These are phyloP conservation scores for Drosophila rubida DNA, from an alignment of 2,888 invertebrate species.

Conservation along the genomic window DNA sequence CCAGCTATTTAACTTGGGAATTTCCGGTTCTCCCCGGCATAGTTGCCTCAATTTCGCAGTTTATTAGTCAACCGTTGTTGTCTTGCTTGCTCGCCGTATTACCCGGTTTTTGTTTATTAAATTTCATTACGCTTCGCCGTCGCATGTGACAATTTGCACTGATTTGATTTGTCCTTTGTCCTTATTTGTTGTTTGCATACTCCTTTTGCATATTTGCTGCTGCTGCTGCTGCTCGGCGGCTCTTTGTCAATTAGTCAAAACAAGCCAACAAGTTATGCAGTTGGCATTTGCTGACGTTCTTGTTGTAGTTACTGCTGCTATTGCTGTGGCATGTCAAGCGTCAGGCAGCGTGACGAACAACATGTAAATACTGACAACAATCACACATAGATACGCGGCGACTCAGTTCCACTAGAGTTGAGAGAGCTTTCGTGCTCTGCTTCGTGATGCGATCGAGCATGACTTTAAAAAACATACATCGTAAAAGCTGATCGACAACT, in stretches of 20 bases:
- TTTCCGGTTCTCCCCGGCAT: background rate
- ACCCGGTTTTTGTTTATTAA: background rate
- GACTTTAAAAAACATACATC: background rate
- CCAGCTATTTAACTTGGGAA: constrained; percentile 17
- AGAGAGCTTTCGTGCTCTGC: background rate
- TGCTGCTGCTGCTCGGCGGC: constrained; percentile 13
- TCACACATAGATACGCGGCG: constrained; percentile 14
- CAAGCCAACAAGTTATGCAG: constrained; percentile 65
- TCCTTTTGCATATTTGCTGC: constrained; percentile 25
- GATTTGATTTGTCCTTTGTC: constrained; percentile 6
- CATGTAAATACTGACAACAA: constrained; percentile 63
- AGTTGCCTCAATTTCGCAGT: background rate
- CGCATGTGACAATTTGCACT: constrained; percentile 29
- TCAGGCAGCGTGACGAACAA: constrained; percentile 58
- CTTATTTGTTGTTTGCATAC: constrained; percentile 12
- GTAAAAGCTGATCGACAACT: no score
- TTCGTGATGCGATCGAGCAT: background rate
- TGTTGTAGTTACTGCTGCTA: background rate
- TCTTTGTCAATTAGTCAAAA: constrained; percentile 73
- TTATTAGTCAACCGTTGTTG: no score
- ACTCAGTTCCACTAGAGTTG: background rate
- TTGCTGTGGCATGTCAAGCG: constrained; percentile 41
- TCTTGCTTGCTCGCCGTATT: no score
- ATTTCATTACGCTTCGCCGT: constrained; percentile 1
- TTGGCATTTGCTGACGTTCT: constrained; percentile 27